phyloP scores from a whole-genome alignment of 2,888 invertebrate species.

The Chirona hameri region DNA sequence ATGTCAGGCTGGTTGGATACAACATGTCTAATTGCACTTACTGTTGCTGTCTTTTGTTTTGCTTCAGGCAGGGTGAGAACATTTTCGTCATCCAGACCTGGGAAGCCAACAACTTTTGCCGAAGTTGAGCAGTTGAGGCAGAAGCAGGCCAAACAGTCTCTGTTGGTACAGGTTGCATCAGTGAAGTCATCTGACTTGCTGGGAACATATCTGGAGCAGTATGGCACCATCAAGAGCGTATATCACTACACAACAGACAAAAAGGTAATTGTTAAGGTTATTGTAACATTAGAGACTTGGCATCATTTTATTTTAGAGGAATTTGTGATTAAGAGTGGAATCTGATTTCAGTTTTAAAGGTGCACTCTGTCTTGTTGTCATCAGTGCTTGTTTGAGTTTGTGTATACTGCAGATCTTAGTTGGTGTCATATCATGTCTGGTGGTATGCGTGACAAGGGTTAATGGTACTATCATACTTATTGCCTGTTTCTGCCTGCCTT shows the following conservation, averaged over 20 bases:
- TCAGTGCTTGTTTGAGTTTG: too few relatives aligned
- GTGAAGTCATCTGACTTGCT: background rate
- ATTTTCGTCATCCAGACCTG: background rate
- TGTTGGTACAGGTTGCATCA: background rate
- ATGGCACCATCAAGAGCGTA: background rate
- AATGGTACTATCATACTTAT: too few relatives aligned
- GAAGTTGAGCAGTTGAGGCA: background rate
- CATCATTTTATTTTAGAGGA: too few relatives aligned
- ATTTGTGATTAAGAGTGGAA: too few relatives aligned
- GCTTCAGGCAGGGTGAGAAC: background rate
- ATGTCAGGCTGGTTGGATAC: too few relatives aligned
- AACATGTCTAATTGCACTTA: background rate
- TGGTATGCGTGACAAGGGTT: too few relatives aligned
- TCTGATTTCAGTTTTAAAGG: too few relatives aligned
- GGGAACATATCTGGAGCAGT: background rate
- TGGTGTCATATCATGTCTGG: too few relatives aligned
- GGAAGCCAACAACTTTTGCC: background rate
- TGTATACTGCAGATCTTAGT: too few relatives aligned
- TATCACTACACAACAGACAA: background rate
- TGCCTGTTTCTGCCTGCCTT: too few relatives aligned
- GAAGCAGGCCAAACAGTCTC: background rate
- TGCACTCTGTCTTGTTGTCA: too few relatives aligned
- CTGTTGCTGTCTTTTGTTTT: background rate
- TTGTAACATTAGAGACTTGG: background rate
- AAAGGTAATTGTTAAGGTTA: background rate